Base-by-base conservation (phyloP, 1,140 invertebrate genomes). In the Sitobion miscanthi region DNA sequence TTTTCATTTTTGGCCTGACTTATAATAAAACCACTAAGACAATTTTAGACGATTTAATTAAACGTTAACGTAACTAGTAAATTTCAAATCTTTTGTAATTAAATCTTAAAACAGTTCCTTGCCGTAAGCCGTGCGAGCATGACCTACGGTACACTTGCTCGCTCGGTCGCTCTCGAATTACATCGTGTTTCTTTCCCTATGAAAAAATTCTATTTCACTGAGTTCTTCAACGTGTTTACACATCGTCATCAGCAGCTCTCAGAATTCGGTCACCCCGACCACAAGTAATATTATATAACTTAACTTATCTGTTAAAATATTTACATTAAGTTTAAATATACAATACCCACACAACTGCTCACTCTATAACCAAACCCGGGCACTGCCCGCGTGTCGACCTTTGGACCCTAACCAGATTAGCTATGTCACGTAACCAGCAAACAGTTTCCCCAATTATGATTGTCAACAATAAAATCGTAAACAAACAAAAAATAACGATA, bases 151-250 rank as follows among this genome's bases (percentile, higher is more conserved):
- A 20, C 14, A 38, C 14, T 1, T 6, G 35, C 35, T 42, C 35
- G 77, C 77, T 83, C 77, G 9, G 77, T 83, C 77, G 35, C 35
- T 83, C 77, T 42, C 14, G 77, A 38, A 42, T 83, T 83, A 83
- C 14, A 83, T 4, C 35, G n/a, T 83, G n/a, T 42, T 83, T 83
- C 77, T 83, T 20, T 83, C 77, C 77, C 35, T 83, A 83, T 20
- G 77, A 35, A 42, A 38, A 83, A 20, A 83, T 83, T 83, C 77
- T 83, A 83, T 6, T 0, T 21, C 77, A 42, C 77, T n/a, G 77
- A 83, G n/a, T 83, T 83, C 35, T 35, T 83, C 77, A 83, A 83
- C 35, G 77, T 83, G n/a, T 83, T 21, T 83, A 83, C 77, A 83
- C 77, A 82, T 82, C 77, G 35, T 83, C 77, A 21, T 69, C 62